These are phyloP conservation scores for Copidosoma aretas DNA, from an alignment of 2,888 invertebrate genomes.

Conservation along the genomic window DNA sequence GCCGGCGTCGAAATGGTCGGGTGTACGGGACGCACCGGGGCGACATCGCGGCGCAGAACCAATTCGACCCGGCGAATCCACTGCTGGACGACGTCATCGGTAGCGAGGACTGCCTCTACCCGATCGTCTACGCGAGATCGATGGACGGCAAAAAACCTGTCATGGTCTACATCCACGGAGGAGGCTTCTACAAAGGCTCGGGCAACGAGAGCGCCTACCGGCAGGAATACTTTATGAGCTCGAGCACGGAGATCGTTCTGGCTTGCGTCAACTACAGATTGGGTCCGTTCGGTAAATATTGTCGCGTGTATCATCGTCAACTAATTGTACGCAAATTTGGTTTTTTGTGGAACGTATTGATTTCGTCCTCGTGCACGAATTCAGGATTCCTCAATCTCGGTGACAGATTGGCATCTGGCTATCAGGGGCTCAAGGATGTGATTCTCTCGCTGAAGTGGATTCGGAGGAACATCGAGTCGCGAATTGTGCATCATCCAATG, in stretches of 20 bases:
- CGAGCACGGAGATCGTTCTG: conserved; percentile 43
- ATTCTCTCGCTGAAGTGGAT: conserved; percentile 50
- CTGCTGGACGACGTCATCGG: conserved; percentile 25
- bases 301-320: too few species aligned
- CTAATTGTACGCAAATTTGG: too few species aligned
- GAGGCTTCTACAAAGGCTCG: conserved; percentile 43
- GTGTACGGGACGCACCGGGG: conserved; percentile 40
- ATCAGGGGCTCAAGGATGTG: conserved; percentile 51
- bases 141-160: conserved; percentile 43
- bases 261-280: conserved; percentile 46
- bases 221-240: conserved; percentile 47
- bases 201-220: conserved; percentile 33
- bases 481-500: conserved; percentile 50
- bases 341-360: too few species aligned
- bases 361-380: background rate
- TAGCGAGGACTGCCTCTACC: conserved; percentile 47
- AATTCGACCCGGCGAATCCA: conserved; percentile 17
- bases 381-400: conserved; percentile 51
- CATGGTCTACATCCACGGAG: conserved; percentile 49
- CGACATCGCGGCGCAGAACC: conserved; percentile 2
- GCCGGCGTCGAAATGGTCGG: conserved; percentile 41
- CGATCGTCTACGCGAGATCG: conserved; percentile 43
- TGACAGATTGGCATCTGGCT: conserved; percentile 47
- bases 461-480: conserved; percentile 48
- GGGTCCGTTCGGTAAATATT: conserved; percentile 42